Percentiles rank a stretch among this genome's conserved stretches.
These are phyloP conservation scores for Micrasema minimum DNA, from an alignment of 1,140 invertebrate genomes.

Conservation along the genomic window DNA sequence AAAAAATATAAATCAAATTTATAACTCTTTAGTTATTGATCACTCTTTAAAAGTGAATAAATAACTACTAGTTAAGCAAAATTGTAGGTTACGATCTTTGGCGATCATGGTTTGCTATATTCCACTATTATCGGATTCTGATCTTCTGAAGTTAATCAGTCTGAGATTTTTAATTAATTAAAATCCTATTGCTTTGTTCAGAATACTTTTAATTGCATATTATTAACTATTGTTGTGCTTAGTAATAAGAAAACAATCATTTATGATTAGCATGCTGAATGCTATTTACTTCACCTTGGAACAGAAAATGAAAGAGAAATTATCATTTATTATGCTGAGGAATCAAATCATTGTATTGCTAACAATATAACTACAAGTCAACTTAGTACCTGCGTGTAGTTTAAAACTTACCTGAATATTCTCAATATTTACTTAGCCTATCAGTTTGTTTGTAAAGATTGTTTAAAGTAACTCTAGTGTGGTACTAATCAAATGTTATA, in stretches of 20 bases:
- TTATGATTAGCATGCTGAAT: not conserved
- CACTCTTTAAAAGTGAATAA: too few species aligned
- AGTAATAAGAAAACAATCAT: not conserved
- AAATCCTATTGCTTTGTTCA: too few species aligned
- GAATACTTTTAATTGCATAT: too few species aligned
- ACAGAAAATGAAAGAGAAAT: not conserved
- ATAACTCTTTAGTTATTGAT: too few species aligned
- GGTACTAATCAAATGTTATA: constrained; percentile 20
- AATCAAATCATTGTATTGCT: not conserved
- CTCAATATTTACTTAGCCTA: constrained; percentile 9
- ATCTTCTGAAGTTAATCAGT: too few species aligned
- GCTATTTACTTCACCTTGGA: not conserved
- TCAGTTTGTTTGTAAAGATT: constrained; percentile 31
- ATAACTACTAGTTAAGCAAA: too few species aligned
- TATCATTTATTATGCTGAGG: not conserved
- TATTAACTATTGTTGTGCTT: too few species aligned
- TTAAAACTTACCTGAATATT: constrained; percentile 2
- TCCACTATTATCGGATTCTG: too few species aligned
- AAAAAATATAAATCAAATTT: too few species aligned
- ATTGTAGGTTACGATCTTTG: too few species aligned
- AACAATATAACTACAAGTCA: not conserved
- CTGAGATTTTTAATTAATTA: too few species aligned
- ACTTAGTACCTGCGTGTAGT: not conserved
- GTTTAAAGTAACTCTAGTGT: constrained; percentile 22
- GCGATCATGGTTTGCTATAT: too few species aligned